These are phyloP conservation scores for Stramonita haemastoma DNA, from an alignment of 2,888 invertebrate species.

Conservation along the genomic window DNA sequence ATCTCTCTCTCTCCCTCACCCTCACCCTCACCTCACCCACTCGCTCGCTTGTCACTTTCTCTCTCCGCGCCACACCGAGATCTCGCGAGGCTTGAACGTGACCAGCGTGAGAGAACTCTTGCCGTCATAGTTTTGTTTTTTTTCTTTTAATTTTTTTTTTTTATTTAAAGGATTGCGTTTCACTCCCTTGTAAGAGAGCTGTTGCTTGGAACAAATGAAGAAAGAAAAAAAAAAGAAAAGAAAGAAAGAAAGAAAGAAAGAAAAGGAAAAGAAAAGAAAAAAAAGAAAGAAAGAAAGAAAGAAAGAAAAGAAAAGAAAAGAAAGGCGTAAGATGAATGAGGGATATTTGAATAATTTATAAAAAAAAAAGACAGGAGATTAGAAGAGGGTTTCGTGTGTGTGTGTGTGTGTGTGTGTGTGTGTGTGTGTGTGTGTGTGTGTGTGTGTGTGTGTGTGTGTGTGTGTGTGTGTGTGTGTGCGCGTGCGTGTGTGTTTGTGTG, in stretches of 20 bases:
- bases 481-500: too few relatives aligned
- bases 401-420: conserved; percentile 4
- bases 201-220: too few relatives aligned
- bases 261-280: too few relatives aligned
- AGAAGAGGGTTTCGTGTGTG: not conserved
- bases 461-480: too few relatives aligned
- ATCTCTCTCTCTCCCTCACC: not conserved
- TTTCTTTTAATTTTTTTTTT: too few relatives aligned
- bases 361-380: not conserved
- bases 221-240: too few relatives aligned
- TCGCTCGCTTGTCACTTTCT: not conserved
- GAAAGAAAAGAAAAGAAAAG: not conserved
- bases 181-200: not conserved
- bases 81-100: conserved; percentile 27
- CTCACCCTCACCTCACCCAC: too few relatives aligned
- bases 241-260: too few relatives aligned
- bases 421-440: too few relatives aligned
- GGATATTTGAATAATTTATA: not conserved
- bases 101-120: conserved; percentile 1
- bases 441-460: too few relatives aligned
- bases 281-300: not conserved
- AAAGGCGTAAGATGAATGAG: not conserved
- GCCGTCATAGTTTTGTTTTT: not conserved
- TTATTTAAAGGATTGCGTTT: conserved; percentile 4
- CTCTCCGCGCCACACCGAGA: not conserved